phyloP scores from a whole-genome alignment of 2,797 vertebrate genomes.

The Peromyscus eremicus region DNA sequence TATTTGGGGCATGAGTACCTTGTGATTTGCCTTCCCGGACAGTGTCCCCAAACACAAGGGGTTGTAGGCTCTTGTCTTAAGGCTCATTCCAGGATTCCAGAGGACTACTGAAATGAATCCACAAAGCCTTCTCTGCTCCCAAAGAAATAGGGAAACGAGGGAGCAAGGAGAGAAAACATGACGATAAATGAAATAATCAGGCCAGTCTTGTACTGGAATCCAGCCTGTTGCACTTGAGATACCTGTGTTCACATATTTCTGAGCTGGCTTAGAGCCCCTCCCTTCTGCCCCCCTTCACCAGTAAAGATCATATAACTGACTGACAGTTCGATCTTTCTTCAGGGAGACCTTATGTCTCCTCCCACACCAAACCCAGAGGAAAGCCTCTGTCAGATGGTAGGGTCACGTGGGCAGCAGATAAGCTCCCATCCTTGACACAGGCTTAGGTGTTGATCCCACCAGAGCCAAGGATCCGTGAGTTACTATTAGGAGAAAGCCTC shows the following conservation, averaged over 20 bases:
- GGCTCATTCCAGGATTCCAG: background rate
- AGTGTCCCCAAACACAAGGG: background rate
- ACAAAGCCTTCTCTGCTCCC: background rate
- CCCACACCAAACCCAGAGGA: background rate
- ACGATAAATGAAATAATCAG: background rate
- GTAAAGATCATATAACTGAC: constrained; percentile 19
- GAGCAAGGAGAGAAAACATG: background rate
- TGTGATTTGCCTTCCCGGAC: background rate
- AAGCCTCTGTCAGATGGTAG: background rate
- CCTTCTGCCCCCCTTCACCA: no score
- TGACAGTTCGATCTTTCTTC: constrained; percentile 7
- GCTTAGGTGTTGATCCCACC: constrained; percentile 70
- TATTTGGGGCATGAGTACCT: background rate
- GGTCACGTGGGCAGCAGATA: constrained; percentile 35
- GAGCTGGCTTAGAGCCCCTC: background rate
- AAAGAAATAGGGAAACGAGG: background rate
- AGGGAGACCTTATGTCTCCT: background rate
- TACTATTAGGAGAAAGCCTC: constrained; percentile 58
- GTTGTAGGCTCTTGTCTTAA: background rate
- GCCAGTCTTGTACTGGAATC: background rate
- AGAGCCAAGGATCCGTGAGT: constrained; percentile 62
- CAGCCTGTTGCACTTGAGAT: background rate
- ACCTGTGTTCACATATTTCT: background rate
- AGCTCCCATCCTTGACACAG: constrained; percentile 59
- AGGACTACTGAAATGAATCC: constrained; percentile 25